Evolutionary conservation across 2,797 vertebrate genomes (phyloP), one percentile per base, ranked within the genome.

Genomic region (Sebastes miniatus): DNA sequence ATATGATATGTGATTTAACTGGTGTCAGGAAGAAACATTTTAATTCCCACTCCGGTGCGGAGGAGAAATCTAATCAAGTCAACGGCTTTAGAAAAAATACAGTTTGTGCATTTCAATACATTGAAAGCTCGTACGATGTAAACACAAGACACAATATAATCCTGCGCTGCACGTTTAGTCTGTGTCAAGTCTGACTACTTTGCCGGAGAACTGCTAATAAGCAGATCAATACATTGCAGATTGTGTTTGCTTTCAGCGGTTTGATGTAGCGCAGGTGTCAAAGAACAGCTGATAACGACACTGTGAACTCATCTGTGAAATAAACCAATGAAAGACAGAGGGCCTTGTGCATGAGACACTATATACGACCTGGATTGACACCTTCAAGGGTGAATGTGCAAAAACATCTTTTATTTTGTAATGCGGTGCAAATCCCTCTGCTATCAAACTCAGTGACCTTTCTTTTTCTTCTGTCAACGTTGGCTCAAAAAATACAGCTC

Each of bases 271-370:
- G 12, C 13, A 20, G 57, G 59, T 61, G 62, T 68, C 39, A 74
- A 57, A 77, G 81, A 79, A 14, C 10, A 63, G 50, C 84, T 68
- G 81, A 87, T 86, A 83, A 85, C 69, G 89, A 85, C 65, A 78
- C 47, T 73, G 86, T 91, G 90, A 88, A 80, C 79, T 86, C 85
- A 82, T 78, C 87, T 89, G 84, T 91, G 86, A 90, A 87, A 83
- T 84, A 78, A 89, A 89, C 65, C 81, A 76, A 91, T 87, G 69
- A 77, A 76, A 85, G 72, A 83, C 32, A 29, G 52, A 82, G 65
- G 7, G 64, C 24, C 52, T 69, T 29, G 5, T 25, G 47, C 75
- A 39, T 75, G 43, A 85, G 57, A 13, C 54, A 54, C 27, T 10
- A 9, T 52, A 32, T 52, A 25, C 10, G 36, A 70, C 61, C 65